These are phyloP conservation scores for Drosophila rhopaloa DNA, from an alignment of 1,140 invertebrate genomes.

Conservation along the genomic window DNA sequence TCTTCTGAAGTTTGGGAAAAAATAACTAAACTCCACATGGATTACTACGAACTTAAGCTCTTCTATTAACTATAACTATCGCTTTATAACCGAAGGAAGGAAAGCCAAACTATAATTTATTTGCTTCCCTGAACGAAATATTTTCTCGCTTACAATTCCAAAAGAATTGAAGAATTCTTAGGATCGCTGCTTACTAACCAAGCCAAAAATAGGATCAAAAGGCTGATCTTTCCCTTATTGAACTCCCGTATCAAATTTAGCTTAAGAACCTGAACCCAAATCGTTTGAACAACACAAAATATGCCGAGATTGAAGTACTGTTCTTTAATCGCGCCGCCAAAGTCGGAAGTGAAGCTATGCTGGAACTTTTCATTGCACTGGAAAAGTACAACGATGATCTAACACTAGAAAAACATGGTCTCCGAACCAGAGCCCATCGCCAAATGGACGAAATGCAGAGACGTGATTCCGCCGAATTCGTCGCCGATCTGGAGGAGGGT, in stretches of 20 bases:
- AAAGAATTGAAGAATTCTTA: neutral
- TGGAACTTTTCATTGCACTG: constrained; percentile 91
- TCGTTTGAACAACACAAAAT: constrained; percentile 91
- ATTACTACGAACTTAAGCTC: too few species aligned
- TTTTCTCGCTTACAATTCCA: constrained; percentile 3
- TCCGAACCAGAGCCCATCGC: constrained; percentile 6
- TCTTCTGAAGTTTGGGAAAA: neutral
- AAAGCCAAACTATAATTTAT: constrained; percentile 1
- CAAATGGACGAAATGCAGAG: constrained; percentile 31
- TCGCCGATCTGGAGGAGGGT: constrained; percentile 54
- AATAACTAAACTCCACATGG: neutral
- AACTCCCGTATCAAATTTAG: constrained; percentile 36
- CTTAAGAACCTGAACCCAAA: constrained; percentile 71
- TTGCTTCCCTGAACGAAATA: neutral
- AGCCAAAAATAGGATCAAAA: neutral
- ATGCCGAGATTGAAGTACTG: constrained; percentile 85
- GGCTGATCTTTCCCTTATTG: neutral
- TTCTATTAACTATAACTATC: neutral
- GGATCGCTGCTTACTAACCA: constrained; percentile 4
- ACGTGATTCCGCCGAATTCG: constrained; percentile 38
- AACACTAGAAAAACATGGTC: constrained; percentile 68
- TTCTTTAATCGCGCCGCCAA: constrained; percentile 96
- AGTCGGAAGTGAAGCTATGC: constrained; percentile 93
- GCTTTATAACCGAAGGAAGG: constrained; percentile 19
- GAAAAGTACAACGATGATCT: constrained; percentile 55